A percentile compares a stretch with the other conserved stretches of the same genome.
These are phyloP conservation scores for Cassiopea xamachana DNA, from an alignment of 30 jellyfish, hydroid and myxozoan species.

Conservation along the genomic window DNA sequence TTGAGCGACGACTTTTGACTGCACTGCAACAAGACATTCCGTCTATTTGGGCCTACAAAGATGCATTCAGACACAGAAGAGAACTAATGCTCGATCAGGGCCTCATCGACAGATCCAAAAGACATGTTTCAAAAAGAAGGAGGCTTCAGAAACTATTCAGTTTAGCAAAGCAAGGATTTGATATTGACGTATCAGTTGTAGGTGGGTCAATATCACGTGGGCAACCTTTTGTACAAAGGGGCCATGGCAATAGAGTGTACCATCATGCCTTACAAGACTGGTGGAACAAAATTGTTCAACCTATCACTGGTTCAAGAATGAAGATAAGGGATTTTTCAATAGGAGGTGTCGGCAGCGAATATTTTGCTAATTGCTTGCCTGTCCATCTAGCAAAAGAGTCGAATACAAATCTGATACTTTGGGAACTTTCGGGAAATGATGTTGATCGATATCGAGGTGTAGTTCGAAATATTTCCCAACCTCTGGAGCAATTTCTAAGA, in stretches of 20 bases:
- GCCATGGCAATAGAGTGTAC: slow-evolving; percentile 70
- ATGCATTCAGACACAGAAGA: slow-evolving; percentile 36
- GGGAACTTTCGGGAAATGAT: slow-evolving; percentile 86
- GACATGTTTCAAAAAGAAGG: slow-evolving; percentile 30
- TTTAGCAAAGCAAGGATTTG: slow-evolving; percentile 62
- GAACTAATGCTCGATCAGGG: slow-evolving; percentile 86
- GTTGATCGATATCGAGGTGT: slow-evolving; percentile 47
- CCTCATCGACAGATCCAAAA: slow-evolving; percentile 66
- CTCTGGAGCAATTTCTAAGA: slow-evolving; percentile 76
- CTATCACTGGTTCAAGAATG: slow-evolving; percentile 70
- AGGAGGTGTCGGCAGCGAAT: slow-evolving; percentile 82
- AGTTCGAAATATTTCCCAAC: slow-evolving; percentile 32
- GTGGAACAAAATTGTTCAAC: slow-evolving; percentile 77
- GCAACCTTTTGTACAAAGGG: slow-evolving; percentile 73
- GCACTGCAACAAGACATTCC: slow-evolving; percentile 72
- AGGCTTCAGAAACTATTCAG: slow-evolving; percentile 47
- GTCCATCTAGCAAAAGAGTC: slow-evolving; percentile 73
- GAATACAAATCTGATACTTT: slow-evolving; percentile 60
- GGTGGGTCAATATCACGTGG: slow-evolving; percentile 86
- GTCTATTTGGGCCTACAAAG: slow-evolving; percentile 71
- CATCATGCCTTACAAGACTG: slow-evolving; percentile 72
- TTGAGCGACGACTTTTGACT: slow-evolving; percentile 32
- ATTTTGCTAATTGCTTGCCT: slow-evolving; percentile 73
- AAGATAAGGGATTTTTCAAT: slow-evolving; percentile 56
- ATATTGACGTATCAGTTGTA: slow-evolving; percentile 67